A percentile compares a stretch with the other conserved stretches of the same genome.
phyloP scores from a whole-genome alignment of 2,113 vertebrate genomes.

The Urocolius indicus region DNA sequence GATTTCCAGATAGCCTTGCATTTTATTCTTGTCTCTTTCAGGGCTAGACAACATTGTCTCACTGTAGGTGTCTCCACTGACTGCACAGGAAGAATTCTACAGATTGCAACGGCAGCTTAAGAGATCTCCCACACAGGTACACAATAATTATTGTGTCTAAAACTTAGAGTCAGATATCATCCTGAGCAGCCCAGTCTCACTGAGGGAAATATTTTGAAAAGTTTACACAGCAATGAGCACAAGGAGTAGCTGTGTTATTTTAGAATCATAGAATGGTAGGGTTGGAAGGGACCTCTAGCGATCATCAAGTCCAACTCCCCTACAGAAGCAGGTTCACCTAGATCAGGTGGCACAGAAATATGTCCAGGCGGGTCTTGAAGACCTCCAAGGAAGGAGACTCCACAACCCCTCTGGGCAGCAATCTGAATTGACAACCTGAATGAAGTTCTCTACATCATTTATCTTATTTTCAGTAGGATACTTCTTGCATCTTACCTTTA shows the following conservation, averaged over 20 bases:
- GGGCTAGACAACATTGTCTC: not conserved
- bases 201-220: not conserved
- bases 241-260: not conserved
- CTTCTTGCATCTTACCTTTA: slow-evolving; percentile 81
- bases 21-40: not conserved
- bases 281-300: too few species aligned
- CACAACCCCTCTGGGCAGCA: too few species aligned
- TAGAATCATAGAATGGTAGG: too few species aligned
- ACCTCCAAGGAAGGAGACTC: too few species aligned
- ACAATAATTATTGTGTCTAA: not conserved
- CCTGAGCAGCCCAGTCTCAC: not conserved
- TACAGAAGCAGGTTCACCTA: too few species aligned
- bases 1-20: not conserved
- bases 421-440: not conserved
- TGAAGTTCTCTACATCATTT: not conserved
- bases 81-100: not conserved
- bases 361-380: too few species aligned
- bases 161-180: not conserved
- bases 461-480: not conserved
- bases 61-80: not conserved
- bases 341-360: too few species aligned
- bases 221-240: not conserved
- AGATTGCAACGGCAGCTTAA: not conserved
- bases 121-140: not conserved
- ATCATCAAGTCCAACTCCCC: too few species aligned